Percentiles rank a stretch among this genome's conserved stretches.
Conservation (phyloP, 2,888 invertebrate species). For the Alloplasta piceator region DNA sequence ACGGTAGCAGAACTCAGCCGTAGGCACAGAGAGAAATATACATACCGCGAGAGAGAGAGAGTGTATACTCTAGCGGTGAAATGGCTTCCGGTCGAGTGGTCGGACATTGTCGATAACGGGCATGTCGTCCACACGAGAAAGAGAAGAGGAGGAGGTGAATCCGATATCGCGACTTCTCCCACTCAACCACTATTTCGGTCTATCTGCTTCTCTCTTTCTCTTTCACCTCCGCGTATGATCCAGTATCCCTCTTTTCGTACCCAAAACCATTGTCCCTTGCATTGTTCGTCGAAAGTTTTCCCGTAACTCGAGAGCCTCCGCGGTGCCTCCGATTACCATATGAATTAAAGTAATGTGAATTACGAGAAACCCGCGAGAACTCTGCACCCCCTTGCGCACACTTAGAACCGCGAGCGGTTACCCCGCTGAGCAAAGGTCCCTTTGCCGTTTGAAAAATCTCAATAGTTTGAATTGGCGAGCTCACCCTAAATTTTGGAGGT, state of each 20-base stretch:
- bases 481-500: no score
- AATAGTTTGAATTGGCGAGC: slow-evolving; percentile 26
- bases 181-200: slow-evolving; percentile 55
- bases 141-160: slow-evolving; percentile 75
- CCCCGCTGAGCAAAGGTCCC: slow-evolving; percentile 24
- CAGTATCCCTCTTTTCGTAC: slow-evolving; percentile 62
- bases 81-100: slow-evolving; percentile 81
- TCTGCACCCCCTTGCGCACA: slow-evolving; percentile 42
- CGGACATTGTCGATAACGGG: slow-evolving; percentile 81
- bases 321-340: slow-evolving; percentile 88
- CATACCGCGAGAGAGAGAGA: slow-evolving; percentile 37
- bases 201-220: slow-evolving; percentile 33
- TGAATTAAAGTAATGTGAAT: slow-evolving; percentile 93
- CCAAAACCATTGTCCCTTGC: slow-evolving; percentile 76
- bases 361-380: slow-evolving; percentile 83
- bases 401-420: slow-evolving; percentile 21
- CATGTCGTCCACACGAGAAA: slow-evolving; percentile 70
- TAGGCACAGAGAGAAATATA: slow-evolving; percentile 28
- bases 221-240: slow-evolving; percentile 23
- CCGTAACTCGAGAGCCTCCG: slow-evolving; percentile 74
- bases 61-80: slow-evolving; percentile 71
- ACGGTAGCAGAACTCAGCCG: slow-evolving; percentile 56
- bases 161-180: slow-evolving; percentile 80
- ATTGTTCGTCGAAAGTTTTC: slow-evolving; percentile 81
- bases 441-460: slow-evolving; percentile 45